Evolutionary conservation across 2,797 vertebrate genomes (phyloP), one percentile per base, ranked within the genome.

Genomic region (Poecilia picta): DNA sequence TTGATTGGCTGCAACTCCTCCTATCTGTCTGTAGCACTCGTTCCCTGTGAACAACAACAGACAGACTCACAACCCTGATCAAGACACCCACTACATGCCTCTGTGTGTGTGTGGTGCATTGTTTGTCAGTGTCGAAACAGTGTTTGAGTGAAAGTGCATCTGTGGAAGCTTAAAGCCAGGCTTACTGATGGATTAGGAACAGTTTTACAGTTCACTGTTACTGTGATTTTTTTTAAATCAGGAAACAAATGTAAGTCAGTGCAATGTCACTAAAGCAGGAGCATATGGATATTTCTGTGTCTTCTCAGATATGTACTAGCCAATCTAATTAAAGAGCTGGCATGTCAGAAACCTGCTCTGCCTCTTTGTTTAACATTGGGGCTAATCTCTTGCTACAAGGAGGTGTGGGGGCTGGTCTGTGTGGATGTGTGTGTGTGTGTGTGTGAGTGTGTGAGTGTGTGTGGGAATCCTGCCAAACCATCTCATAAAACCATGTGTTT

Each of bases 321-420:
- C 64, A 77, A 84, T 90, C 89, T 94, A 93, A 94, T 94, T 94
- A 94, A 90, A 93, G 92, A 89, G 86, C 87, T 89, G 88, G 84
- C 88, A 87, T 91, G 85, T 94, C 83, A 85, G 80, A 87, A 89
- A 85, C 83, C 85, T 85, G 85, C 83, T 86, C 82, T 84, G 81
- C 78, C 86, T 86, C 92, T 93, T 94, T 94, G 93, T 93, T 93
- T 85, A 91, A 93, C 92, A 93, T 78, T 78, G 85, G 77, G 77
- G 80, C 86, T 94, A 92, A 95, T 95, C 92, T 93, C 79, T 75
- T 45, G 71, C 80, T 83, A 83, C 87, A 91, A 75, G 90, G 75
- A 72, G n/a, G 31, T 45, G 16, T 73, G 76, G 71, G 75, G 76
- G 73, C 31, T 74, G 73, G 33, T 73, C 31, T 62, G 31, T 62